Evolutionary conservation across 2,888 invertebrate species (phyloP).

Genomic region (Ectobius pallidus): DNA sequence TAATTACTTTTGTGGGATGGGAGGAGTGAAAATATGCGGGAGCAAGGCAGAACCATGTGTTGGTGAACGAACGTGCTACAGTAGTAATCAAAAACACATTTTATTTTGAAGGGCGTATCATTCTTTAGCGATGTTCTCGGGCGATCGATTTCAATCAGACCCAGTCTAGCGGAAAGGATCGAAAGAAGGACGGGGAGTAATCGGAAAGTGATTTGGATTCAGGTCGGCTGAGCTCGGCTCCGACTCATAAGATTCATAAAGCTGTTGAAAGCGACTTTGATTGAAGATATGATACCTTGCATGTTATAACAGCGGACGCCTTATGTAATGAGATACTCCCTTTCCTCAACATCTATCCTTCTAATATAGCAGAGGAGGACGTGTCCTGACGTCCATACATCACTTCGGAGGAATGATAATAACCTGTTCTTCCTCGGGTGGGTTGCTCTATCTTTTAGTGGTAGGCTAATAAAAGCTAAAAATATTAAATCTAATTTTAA

Average conservation of each 20-base stretch:
- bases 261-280: background rate
- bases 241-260: background rate
- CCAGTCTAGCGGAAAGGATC: background rate
- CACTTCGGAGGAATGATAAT: no score
- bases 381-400: no score
- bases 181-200: no score
- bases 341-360: no score
- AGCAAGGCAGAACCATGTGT: background rate
- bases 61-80: background rate
- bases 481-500: no score
- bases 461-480: no score
- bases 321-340: no score
- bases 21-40: background rate
- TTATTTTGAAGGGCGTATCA: background rate
- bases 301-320: background rate
- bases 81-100: conserved; percentile 3
- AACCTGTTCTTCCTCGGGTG: no score
- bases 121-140: background rate
- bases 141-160: background rate
- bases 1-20: background rate
- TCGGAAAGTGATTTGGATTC: conserved; percentile 3
- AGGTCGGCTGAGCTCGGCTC: no score
- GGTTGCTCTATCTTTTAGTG: no score
- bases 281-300: background rate
- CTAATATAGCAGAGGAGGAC: no score